Percentiles rank a stretch among this genome's conserved stretches.
phyloP scores from a whole-genome alignment of 2,888 invertebrate species.

The Campopleginae sp. region DNA sequence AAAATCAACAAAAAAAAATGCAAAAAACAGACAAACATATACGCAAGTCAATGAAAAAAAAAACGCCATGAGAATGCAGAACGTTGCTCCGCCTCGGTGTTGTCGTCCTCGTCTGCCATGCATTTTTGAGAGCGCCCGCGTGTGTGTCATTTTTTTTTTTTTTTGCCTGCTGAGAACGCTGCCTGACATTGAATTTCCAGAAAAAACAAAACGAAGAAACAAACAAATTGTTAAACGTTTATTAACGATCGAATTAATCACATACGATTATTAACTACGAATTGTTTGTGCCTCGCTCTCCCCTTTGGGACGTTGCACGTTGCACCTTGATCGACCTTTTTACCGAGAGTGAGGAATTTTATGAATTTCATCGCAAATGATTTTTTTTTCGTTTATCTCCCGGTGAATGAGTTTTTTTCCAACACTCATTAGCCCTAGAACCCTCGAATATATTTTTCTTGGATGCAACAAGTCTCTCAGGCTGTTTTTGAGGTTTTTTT shows the following conservation, averaged over 20 bases:
- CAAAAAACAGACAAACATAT: constrained; percentile 66
- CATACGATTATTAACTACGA: constrained; percentile 45
- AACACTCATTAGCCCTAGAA: not conserved
- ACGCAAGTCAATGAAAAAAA: constrained; percentile 66
- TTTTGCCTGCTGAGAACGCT: constrained; percentile 79
- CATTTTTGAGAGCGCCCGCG: constrained; percentile 72
- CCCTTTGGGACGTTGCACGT: constrained; percentile 51
- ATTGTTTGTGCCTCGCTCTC: constrained; percentile 55
- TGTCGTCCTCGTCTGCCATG: constrained; percentile 74
- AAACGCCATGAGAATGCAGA: constrained; percentile 78
- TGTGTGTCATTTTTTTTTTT: constrained; percentile 71
- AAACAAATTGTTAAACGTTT: not conserved
- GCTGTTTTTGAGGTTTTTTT: not conserved
- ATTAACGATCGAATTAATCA: constrained; percentile 32
- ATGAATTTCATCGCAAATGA: not conserved
- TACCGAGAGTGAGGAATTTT: not conserved
- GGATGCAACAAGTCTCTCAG: not conserved
- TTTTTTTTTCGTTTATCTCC: not conserved
- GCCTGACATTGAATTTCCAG: constrained; percentile 73
- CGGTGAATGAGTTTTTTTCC: not conserved
- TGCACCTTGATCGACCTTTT: constrained; percentile 52
- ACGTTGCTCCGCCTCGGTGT: constrained; percentile 82
- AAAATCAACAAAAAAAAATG: constrained; percentile 69
- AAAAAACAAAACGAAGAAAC: constrained; percentile 14
- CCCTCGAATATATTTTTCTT: not conserved